Evolutionary conservation across 2,888 invertebrate genomes (phyloP), one percentile per base, ranked within the genome.

Genomic region (Scotopteryx bipunctaria): DNA sequence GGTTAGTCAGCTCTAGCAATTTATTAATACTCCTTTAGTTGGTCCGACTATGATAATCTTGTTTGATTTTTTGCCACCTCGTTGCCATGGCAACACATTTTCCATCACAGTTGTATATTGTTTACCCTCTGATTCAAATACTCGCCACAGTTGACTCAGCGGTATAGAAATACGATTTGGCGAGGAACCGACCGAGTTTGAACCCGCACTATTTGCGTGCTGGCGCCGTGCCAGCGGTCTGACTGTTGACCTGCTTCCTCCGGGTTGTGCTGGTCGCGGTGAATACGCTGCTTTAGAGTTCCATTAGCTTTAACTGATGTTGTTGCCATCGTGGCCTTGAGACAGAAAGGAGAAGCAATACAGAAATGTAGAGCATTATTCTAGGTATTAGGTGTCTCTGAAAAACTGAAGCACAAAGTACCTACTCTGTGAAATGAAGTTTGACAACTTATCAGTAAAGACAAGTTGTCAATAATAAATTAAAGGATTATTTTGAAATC

Each of bases 181-280:
- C 81, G 80, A 71, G 74, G 67, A 59, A 64, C 69, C 73, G 77
- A 73, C 84, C 77, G 85, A 80, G 81, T 73, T 76, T 84, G 86
- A 86, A 85, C 86, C 79, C 84, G 69, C 64, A 67, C 82, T 88
- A 88, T 87, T 83, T 81, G 71, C 65, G 76, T 33, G 61, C 64
- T 86, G 85, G 86, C 86, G 53, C 51, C 43, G 57, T 60, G 84
- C 86, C 86, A 86, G 61, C 62, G 59, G 58, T 54, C 67, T 58
- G 76, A 78, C 74, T 75, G 77, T 74, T 78, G 80, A 83, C 83
- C 84, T 66, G 78, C 77, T 81, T 59, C 59, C 50, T 52, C 37
- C 13, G 36, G 33, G 40, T 29, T 45, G 40, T 47, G 33, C 44
- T 44, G 43, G 25, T 21, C 37, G 35, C 40, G 38, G 43, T 46